Evolutionary conservation across 1,140 invertebrate genomes (phyloP).

Genomic region (Limonius californicus): DNA sequence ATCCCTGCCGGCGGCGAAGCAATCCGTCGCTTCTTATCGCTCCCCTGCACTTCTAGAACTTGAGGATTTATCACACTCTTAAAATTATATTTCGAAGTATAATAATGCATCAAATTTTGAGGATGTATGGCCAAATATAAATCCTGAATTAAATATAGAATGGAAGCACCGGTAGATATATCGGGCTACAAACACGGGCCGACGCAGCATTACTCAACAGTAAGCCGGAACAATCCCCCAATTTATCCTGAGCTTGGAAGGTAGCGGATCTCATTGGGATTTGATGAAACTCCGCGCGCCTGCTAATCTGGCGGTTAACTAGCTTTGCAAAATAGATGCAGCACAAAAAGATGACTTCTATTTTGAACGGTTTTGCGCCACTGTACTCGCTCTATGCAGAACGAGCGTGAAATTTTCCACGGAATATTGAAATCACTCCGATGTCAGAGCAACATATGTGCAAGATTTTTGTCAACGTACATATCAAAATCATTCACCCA

Average conservation of each 20-base stretch:
- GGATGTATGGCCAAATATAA: slow-evolving; percentile 45
- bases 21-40: slow-evolving; percentile 45
- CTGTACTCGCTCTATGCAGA: background rate
- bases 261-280: slow-evolving; percentile 48
- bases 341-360: slow-evolving; percentile 1
- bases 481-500: background rate
- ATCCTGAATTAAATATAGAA: slow-evolving; percentile 49
- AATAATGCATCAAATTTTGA: slow-evolving; percentile 47
- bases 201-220: slow-evolving; percentile 48
- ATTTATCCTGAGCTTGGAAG: slow-evolving; percentile 46
- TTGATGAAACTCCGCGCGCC: slow-evolving; percentile 46
- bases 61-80: slow-evolving; percentile 35
- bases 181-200: slow-evolving; percentile 44
- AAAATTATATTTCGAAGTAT: slow-evolving; percentile 46
- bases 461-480: background rate
- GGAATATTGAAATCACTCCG: background rate
- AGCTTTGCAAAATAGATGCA: slow-evolving; percentile 47
- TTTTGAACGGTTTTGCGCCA: background rate
- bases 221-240: slow-evolving; percentile 48
- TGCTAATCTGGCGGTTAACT: slow-evolving; percentile 48
- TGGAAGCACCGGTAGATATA: slow-evolving; percentile 43
- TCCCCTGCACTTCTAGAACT: slow-evolving; percentile 29
- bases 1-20: slow-evolving; percentile 43
- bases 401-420: no score
- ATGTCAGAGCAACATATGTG: background rate